Conservation (phyloP, 2,113 vertebrate species). For the Nerophis lumbriciformis region DNA sequence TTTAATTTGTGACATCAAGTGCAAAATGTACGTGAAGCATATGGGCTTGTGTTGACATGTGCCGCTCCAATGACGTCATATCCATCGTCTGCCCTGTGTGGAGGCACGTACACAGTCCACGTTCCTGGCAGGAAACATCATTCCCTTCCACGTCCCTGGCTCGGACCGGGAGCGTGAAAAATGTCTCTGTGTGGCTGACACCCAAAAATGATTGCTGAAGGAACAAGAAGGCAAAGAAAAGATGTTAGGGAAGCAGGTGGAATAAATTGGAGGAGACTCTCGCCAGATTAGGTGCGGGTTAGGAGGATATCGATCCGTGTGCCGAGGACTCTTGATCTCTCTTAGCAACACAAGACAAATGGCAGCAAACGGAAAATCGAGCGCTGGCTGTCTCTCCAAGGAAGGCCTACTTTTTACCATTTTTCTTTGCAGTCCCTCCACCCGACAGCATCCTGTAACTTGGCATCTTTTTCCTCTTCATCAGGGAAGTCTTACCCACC, state of each 20-base stretch:
- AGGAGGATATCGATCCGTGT: constrained; percentile 98
- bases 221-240: constrained; percentile 64
- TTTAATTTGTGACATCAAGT: too few species aligned
- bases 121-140: constrained; percentile 86
- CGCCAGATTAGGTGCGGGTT: constrained; percentile 90
- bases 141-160: constrained; percentile 88
- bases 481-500: constrained; percentile 2
- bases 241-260: constrained; percentile 20
- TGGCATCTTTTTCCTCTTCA: not conserved
- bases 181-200: constrained; percentile 72
- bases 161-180: constrained; percentile 89
- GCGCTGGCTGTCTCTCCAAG: constrained; percentile 81
- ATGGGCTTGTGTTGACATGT: too few species aligned
- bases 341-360: constrained; percentile 94
- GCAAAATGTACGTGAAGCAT: too few species aligned
- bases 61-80: too few species aligned
- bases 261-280: constrained; percentile 79
- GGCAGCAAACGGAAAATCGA: constrained; percentile 89
- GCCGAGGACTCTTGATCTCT: constrained; percentile 98
- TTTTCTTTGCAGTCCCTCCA: not conserved
- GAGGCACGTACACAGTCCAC: constrained; percentile 59
- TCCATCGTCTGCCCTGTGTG: constrained; percentile 43
- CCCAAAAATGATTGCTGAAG: constrained; percentile 81
- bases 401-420: constrained; percentile 55
- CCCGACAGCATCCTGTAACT: constrained; percentile 7